phyloP scores from a whole-genome alignment of 2,797 vertebrate species.

The Holocentrus rufus region DNA sequence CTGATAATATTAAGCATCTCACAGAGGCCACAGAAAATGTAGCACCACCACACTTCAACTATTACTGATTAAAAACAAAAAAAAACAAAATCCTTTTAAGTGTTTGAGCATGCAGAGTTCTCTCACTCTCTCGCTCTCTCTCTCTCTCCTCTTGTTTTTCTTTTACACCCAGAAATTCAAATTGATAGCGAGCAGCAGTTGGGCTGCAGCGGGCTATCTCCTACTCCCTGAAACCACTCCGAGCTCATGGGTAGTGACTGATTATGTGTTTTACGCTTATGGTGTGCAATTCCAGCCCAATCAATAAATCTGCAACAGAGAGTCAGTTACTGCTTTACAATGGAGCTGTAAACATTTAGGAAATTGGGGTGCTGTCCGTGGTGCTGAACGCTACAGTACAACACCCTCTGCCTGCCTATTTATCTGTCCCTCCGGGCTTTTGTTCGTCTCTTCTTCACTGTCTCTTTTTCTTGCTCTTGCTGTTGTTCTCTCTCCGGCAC shows the following conservation, averaged over 20 bases:
- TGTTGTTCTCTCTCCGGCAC: not conserved
- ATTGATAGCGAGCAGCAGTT: constrained; percentile 11
- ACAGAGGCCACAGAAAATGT: not conserved
- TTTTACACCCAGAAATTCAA: constrained; percentile 2
- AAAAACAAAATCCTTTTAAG: constrained; percentile 14
- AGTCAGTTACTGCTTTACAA: constrained; percentile 43
- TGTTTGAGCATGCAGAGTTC: not conserved
- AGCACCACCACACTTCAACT: not conserved
- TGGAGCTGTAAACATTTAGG: constrained; percentile 53
- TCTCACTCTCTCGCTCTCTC: too few species aligned
- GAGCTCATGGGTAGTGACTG: constrained; percentile 44
- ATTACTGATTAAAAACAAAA: too few species aligned
- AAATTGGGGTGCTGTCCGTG: constrained; percentile 22
- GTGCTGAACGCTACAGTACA: constrained; percentile 52
- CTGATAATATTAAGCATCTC: constrained; percentile 34
- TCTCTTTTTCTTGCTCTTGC: constrained; percentile 7
- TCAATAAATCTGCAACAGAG: constrained; percentile 63
- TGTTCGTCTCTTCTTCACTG: constrained; percentile 13
- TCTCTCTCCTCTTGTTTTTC: constrained; percentile 24
- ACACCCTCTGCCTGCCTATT: constrained; percentile 5
- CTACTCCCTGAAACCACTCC: constrained; percentile 34
- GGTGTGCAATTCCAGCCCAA: constrained; percentile 65
- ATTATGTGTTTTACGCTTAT: constrained; percentile 68
- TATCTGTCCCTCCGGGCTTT: constrained; percentile 6
- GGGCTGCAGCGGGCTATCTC: constrained; percentile 28